These are phyloP conservation scores for Colletes gigas DNA, from an alignment of 1,140 invertebrate genomes.

Conservation along the genomic window DNA sequence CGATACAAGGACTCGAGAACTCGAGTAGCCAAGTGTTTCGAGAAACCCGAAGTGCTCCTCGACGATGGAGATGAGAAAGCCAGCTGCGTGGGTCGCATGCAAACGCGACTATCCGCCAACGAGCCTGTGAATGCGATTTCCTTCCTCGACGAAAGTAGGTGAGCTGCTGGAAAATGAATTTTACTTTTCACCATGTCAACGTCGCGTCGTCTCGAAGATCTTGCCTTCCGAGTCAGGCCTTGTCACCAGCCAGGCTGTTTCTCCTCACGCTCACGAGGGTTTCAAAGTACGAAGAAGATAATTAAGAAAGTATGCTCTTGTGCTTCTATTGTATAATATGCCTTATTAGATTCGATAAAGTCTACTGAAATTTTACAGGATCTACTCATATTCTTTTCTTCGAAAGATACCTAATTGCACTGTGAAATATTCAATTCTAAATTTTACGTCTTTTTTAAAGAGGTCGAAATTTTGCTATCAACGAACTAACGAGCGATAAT, in stretches of 20 bases:
- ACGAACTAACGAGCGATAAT: not conserved
- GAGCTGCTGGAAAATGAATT: constrained; percentile 16
- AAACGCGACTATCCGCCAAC: not conserved
- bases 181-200: not conserved
- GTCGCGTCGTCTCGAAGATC: not conserved
- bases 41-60: constrained; percentile 10
- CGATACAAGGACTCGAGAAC: constrained; percentile 37
- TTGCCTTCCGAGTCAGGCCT: not conserved
- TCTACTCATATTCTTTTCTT: no score
- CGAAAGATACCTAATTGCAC: no score
- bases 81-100: constrained; percentile 1
- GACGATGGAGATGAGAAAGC: constrained; percentile 33
- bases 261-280: no score
- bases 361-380: no score
- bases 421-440: no score
- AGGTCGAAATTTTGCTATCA: no score
- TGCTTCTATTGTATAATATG: no score
- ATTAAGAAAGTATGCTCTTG: no score
- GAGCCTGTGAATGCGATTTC: constrained; percentile 5
- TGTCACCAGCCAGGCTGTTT: no score
- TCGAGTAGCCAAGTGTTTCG: constrained; percentile 30
- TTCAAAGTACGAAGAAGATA: no score
- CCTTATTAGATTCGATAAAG: no score
- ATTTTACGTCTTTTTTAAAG: no score
- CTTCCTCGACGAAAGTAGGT: constrained; percentile 27